Base-by-base conservation (phyloP, 92 coral and sea anemone species). In the Umimayanthus kanabou region DNA sequence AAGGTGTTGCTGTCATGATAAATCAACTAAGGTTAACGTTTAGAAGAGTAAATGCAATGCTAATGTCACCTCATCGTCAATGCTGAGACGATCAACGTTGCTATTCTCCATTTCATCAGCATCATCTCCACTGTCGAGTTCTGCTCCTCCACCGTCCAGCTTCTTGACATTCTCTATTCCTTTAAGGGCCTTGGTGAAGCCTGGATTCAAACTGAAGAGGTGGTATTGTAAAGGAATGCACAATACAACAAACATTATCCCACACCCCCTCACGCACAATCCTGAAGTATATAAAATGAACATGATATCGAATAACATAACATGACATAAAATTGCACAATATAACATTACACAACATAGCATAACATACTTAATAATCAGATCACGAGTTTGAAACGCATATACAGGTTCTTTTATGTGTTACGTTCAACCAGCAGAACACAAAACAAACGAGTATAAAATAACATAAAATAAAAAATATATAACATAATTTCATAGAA, bases 81-180 rank as follows among this genome's bases (percentile, higher is more conserved):
- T 87, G 80, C 98, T 92, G 65, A 93, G 82, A 39, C 94, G 93
- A 57, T 92, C 97, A 25, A 89, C 95, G 67, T 97, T 92, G 39
- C 85, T 81, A 30, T 85, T 90, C 73, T 90, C 98, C 61, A 92
- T 86, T 26, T 89, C 93, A 23, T 89, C 96, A 5, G 89, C 93
- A 11, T 96, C 99, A 26, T 94, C 98, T 71, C 92, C 96, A 78
- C 98, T 95, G 83, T 97, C 99, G 53, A 91, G 85, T 18, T 93
- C 98, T 47, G 88, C 92, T 50, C 93, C 96, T 4, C 93, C 94
- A 39, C 97, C 95, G 64, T 92, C 96, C 29, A 90, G 78, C 89
- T 92, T 93, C 84, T 97, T 96, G 7, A 95, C 99, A 86, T 93
- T 96, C 65, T 95, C 95, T 39, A 97, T 97, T 73, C 99, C 99